These are phyloP conservation scores for Jordanella pulchra DNA, from an alignment of 2,797 vertebrate species.

Conservation along the genomic window DNA sequence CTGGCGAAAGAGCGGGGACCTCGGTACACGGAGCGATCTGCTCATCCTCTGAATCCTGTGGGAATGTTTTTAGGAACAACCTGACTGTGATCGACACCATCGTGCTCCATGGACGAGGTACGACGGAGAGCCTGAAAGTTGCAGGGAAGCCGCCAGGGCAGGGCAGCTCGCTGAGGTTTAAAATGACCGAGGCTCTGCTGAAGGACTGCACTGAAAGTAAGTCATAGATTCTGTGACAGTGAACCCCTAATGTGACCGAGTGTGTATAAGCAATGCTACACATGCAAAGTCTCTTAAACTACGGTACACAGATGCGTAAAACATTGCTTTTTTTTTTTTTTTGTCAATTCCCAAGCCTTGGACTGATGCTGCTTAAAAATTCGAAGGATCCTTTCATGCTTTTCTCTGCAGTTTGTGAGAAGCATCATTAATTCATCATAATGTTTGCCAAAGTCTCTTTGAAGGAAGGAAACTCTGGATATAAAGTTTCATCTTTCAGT, in stretches of 20 bases:
- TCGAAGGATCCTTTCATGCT: background rate
- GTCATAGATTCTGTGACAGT: slow-evolving; percentile 49
- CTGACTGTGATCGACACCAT: slow-evolving; percentile 93
- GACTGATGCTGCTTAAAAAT: too few species aligned
- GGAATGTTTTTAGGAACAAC: slow-evolving; percentile 87
- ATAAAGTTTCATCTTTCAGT: too few species aligned
- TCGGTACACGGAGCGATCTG: background rate
- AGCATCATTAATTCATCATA: background rate
- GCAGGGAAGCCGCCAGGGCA: slow-evolving; percentile 91
- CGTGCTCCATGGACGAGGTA: slow-evolving; percentile 90
- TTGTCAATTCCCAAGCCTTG: background rate
- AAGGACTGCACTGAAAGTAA: slow-evolving; percentile 97
- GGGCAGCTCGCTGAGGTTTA: slow-evolving; percentile 93
- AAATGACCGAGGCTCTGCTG: slow-evolving; percentile 93
- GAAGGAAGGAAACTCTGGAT: too few species aligned
- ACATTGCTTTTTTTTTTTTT: background rate
- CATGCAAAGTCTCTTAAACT: background rate
- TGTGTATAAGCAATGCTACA: background rate
- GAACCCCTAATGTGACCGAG: background rate
- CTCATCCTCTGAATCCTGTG: background rate
- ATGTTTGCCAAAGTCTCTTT: background rate
- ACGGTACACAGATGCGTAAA: background rate
- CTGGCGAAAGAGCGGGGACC: background rate
- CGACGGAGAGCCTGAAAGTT: slow-evolving; percentile 90
- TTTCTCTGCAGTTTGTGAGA: background rate